Base-by-base conservation (phyloP, 2,888 invertebrate species). In the Caenorhabditis wallacei region DNA sequence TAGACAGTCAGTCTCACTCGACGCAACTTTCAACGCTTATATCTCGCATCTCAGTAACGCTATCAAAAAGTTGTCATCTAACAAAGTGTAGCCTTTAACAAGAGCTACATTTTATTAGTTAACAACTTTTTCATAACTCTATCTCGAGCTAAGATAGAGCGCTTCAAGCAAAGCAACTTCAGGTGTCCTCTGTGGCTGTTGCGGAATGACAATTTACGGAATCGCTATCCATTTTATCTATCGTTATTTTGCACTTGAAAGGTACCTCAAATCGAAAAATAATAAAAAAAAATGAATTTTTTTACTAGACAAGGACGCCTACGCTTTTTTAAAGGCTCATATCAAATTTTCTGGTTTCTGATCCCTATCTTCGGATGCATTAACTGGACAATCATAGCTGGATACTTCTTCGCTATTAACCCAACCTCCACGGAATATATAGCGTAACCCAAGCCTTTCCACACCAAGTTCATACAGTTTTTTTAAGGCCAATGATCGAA, bases 221-320 rank as follows among this genome's bases (percentile, higher is more conserved):
- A 74, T 80, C 11, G 68, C 72, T 3, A 61, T 80, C 18, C 80
- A 80, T 43, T 80, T 80, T 16, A 22, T 74, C 0, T 80, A 54
- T 24, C 59, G 80, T 2, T 80, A 61, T 56, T 80, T 72, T 26
- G 71, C 80, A 20, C 20, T 80, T 51, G 68, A 80, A 26, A 63
- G 80, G 71, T 76, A 22, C 20, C 16, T 48, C 46, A 48, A 18
- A 2, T 48, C 2, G 5, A 48, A 48, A 48, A 48, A 5, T 43
- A 11, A 2, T 13, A 43, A 13, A 43, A 5, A 11, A 43, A 43
- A 8, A 7, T 43, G 13, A 8, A 43, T 8, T 7, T 5, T 48
- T 20, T 40, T 59, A 40, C 22, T 40, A 59, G 59, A 40, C 37
- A 59, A 13, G 59, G 59, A 20, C 57, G 57, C 10, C 57, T 59